These are phyloP conservation scores for Metalampra italica DNA, from an alignment of 2,888 invertebrate genomes.

Conservation along the genomic window DNA sequence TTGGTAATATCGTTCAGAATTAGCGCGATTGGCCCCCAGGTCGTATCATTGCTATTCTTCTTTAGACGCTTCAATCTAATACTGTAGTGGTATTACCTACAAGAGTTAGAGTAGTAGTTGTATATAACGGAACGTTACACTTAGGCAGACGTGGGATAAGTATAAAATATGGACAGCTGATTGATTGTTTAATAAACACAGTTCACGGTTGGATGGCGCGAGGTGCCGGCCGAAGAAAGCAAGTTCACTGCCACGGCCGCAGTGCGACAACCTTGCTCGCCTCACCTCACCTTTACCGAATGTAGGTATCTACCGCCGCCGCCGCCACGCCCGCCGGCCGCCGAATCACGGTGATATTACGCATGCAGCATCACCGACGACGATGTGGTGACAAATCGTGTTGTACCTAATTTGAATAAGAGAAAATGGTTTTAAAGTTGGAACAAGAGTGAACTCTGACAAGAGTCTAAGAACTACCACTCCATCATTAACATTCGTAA, in stretches of 20 bases:
- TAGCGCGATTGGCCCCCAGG: too few relatives aligned
- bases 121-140: too few relatives aligned
- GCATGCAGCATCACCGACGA: background rate
- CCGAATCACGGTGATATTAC: background rate
- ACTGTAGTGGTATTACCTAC: too few relatives aligned
- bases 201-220: slow-evolving; percentile 56
- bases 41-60: too few relatives aligned
- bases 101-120: too few relatives aligned
- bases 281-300: slow-evolving; percentile 7
- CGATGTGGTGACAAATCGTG: background rate
- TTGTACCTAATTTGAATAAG: too few relatives aligned
- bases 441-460: too few relatives aligned
- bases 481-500: too few relatives aligned
- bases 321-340: background rate
- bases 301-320: background rate
- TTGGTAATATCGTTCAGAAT: too few relatives aligned
- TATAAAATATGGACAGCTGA: background rate
- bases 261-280: slow-evolving; percentile 66
- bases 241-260: slow-evolving; percentile 76
- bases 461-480: too few relatives aligned
- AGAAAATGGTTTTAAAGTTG: too few relatives aligned
- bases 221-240: slow-evolving; percentile 57
- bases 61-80: too few relatives aligned
- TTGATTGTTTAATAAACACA: slow-evolving; percentile 30
- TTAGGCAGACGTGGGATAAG: background rate